Evolutionary conservation across 2,797 vertebrate genomes (phyloP).

Genomic region (Echiichthys vipera): DNA sequence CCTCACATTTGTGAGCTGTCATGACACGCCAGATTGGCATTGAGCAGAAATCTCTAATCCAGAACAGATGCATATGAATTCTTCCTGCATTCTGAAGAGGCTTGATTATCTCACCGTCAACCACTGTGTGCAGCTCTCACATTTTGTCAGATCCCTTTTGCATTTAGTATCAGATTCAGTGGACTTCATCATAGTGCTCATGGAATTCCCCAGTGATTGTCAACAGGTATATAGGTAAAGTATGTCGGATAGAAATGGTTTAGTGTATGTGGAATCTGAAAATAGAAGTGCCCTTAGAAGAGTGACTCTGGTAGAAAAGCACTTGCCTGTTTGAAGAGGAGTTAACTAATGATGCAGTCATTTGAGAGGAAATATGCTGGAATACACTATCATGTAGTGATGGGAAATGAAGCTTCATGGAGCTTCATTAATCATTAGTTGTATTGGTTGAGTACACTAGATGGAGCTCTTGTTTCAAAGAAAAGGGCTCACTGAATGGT

Average conservation of each 20-base stretch:
- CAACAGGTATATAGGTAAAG: constrained; percentile 46
- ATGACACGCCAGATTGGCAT: background rate
- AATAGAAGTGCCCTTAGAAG: constrained; percentile 85
- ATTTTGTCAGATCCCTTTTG: background rate
- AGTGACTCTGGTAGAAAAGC: constrained; percentile 67
- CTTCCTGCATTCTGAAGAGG: background rate
- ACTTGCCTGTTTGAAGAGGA: constrained; percentile 21
- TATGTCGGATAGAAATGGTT: constrained; percentile 43
- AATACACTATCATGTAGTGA: no score
- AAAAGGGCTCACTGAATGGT: no score
- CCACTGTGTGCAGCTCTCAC: background rate
- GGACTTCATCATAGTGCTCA: background rate
- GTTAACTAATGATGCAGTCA: constrained; percentile 43
- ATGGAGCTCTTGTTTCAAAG: no score
- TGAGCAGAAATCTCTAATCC: background rate
- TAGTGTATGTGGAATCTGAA: constrained; percentile 48
- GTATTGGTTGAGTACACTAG: no score
- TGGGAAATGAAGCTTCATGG: no score
- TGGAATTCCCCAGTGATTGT: constrained; percentile 51
- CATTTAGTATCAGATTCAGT: background rate
- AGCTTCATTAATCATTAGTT: no score
- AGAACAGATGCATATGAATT: constrained; percentile 13
- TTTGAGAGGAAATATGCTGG: constrained; percentile 31
- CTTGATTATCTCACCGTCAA: background rate
- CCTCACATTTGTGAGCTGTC: background rate